Conservation (phyloP, 1,140 invertebrate species). For the Meloidogyne exigua region DNA sequence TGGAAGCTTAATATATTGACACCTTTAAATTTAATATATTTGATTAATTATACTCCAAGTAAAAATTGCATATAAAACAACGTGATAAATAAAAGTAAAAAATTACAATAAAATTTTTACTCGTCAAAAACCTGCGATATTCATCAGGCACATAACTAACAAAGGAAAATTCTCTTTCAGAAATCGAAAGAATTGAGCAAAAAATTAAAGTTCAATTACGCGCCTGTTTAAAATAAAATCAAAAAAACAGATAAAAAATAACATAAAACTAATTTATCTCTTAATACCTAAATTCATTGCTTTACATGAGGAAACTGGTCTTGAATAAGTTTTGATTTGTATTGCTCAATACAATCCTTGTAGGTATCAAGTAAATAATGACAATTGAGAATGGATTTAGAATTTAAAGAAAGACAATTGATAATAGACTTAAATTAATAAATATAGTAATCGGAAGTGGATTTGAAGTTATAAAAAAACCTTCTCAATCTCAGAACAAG, state of each 20-base stretch:
- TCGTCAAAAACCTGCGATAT: neutral
- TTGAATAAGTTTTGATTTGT: conserved; percentile 8
- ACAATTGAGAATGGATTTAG: neutral
- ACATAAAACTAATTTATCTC: neutral
- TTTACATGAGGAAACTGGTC: neutral
- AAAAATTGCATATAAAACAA: neutral
- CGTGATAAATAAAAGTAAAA: neutral
- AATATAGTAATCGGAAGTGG: conserved; percentile 20
- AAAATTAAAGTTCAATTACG: too few relatives aligned
- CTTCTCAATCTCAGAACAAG: conserved; percentile 39
- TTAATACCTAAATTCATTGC: neutral
- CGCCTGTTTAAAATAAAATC: neutral
- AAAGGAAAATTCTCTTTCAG: too few relatives aligned
- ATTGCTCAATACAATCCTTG: conserved; percentile 11
- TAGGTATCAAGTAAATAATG: conserved; percentile 14
- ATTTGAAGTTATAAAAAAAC: conserved; percentile 22
- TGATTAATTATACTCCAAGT: neutral
- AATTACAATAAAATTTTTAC: neutral
- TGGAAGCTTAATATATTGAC: neutral
- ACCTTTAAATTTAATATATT: too few relatives aligned
- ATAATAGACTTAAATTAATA: conserved; percentile 24
- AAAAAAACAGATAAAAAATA: neutral
- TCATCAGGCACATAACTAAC: neutral
- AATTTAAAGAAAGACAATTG: conserved; percentile 24
- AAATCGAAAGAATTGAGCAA: neutral